phyloP scores from a whole-genome alignment of 2,888 invertebrate genomes.

The Rhagium mordax region DNA sequence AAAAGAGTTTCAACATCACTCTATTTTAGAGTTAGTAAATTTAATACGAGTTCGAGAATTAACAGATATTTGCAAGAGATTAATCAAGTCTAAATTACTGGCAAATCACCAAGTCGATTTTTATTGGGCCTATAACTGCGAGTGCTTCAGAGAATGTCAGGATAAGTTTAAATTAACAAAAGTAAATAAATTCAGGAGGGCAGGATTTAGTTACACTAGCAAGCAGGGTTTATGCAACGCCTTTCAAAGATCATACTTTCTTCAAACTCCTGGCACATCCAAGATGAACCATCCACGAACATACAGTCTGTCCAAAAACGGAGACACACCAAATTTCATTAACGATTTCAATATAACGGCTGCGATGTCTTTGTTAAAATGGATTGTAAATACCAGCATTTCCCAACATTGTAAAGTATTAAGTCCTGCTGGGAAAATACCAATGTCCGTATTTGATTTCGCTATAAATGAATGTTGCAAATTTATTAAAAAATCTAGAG shows the following conservation, averaged over 20 bases:
- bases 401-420: conserved; percentile 68
- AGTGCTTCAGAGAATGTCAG: conserved; percentile 61
- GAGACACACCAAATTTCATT: conserved; percentile 75
- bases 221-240: conserved; percentile 73
- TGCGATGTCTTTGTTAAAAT: conserved; percentile 83
- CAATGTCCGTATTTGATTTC: conserved; percentile 75
- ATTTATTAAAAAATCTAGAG: conserved; percentile 73
- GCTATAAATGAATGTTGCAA: conserved; percentile 82
- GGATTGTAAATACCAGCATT: conserved; percentile 68
- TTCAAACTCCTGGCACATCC: conserved; percentile 74
- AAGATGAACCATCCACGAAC: conserved; percentile 82
- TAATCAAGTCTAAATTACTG: conserved; percentile 76
- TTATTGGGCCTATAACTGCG: conserved; percentile 76
- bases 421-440: conserved; percentile 72
- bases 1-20: conserved; percentile 53
- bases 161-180: conserved; percentile 64
- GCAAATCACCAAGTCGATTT: conserved; percentile 78
- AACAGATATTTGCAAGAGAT: conserved; percentile 59
- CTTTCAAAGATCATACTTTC: conserved; percentile 78
- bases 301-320: conserved; percentile 75
- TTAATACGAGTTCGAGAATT: conserved; percentile 61
- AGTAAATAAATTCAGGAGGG: conserved; percentile 65
- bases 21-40: conserved; percentile 60
- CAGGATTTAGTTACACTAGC: conserved; percentile 69
- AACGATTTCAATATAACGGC: conserved; percentile 86